These are phyloP conservation scores for Callorhinus ursinus DNA, from an alignment of 2,113 vertebrate species.

Conservation along the genomic window DNA sequence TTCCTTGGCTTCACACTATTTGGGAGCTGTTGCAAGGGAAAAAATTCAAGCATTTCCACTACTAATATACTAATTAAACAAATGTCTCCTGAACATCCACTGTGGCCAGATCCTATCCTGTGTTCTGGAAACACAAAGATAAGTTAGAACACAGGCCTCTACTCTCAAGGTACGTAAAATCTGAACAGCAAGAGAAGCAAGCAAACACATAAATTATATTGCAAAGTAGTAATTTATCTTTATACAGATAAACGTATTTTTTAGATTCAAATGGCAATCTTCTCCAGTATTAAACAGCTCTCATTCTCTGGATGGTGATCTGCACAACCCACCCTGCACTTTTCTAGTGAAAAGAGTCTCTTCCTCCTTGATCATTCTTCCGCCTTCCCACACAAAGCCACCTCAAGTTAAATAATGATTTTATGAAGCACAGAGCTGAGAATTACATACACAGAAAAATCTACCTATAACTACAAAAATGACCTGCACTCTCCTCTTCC, in stretches of 20 bases:
- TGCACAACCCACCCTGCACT: not conserved
- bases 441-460: not conserved
- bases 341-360: not conserved
- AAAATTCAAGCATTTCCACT: not conserved
- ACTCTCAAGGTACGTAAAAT: not conserved
- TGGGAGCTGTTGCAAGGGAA: not conserved
- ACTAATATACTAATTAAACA: not conserved
- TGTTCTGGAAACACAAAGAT: not conserved
- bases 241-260: not conserved
- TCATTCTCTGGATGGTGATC: not conserved
- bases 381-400: not conserved
- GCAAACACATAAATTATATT: not conserved
- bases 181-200: not conserved
- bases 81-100: not conserved
- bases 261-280: not conserved
- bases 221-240: not conserved
- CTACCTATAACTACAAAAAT: not conserved
- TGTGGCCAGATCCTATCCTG: not conserved
- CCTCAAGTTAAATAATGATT: not conserved
- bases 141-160: no score
- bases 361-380: not conserved
- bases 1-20: not conserved
- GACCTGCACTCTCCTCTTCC: accelerated
- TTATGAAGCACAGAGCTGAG: not conserved
- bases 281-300: not conserved